Conservation (phyloP, 2,797 vertebrate genomes). For the Sebastes dallii region DNA sequence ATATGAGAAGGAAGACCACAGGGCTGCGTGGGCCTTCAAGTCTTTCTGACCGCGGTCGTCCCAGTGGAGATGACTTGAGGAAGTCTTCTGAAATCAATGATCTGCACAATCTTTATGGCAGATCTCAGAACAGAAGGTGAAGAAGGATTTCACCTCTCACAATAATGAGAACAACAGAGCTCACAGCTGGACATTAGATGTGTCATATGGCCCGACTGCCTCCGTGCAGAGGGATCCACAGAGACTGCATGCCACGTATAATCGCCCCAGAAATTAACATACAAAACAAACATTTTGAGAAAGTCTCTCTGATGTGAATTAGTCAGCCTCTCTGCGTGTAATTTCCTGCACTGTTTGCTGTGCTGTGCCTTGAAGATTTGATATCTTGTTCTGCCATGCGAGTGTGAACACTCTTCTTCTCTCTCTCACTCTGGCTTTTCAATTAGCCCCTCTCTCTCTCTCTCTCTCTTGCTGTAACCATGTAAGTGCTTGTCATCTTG, state of each 20-base stretch:
- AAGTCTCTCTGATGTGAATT: constrained; percentile 47
- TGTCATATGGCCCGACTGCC: constrained; percentile 55
- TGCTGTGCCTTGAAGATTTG: constrained; percentile 51
- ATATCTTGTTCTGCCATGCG: constrained; percentile 51
- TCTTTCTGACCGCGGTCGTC: constrained; percentile 62
- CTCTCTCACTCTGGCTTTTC: constrained; percentile 30
- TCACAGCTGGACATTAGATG: constrained; percentile 46
- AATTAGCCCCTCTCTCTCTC: constrained; percentile 2
- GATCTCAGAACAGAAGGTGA: constrained; percentile 66
- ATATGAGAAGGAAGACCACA: constrained; percentile 56
- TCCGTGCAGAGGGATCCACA: constrained; percentile 52
- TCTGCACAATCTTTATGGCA: constrained; percentile 43
- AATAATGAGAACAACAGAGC: constrained; percentile 39
- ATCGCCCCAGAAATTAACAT: constrained; percentile 40
- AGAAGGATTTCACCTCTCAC: constrained; percentile 41
- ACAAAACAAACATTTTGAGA: constrained; percentile 39
- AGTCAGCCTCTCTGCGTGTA: constrained; percentile 45
- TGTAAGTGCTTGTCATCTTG: constrained; percentile 26
- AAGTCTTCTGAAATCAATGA: constrained; percentile 53
- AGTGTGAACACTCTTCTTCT: constrained; percentile 21
- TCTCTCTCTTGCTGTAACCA: constrained; percentile 10
- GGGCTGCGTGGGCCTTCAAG: constrained; percentile 54
- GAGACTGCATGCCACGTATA: background rate
- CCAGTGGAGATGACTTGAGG: constrained; percentile 61
- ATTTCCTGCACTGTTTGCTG: constrained; percentile 59